phyloP scores from a whole-genome alignment of 2,113 vertebrate genomes.

The Hydrolagus affinis region DNA sequence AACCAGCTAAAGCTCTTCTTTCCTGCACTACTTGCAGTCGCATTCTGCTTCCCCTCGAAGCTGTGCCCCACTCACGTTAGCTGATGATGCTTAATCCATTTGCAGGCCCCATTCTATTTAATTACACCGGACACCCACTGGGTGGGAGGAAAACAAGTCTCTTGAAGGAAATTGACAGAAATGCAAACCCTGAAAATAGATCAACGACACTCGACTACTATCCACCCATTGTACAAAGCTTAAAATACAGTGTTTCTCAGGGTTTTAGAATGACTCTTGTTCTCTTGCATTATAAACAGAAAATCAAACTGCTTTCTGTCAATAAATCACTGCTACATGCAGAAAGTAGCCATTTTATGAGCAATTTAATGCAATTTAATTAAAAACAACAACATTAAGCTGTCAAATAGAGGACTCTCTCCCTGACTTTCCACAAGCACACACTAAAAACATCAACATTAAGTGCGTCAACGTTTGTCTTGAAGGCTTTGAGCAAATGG shows the following conservation, averaged over 20 bases:
- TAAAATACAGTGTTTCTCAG: constrained; percentile 3
- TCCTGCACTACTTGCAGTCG: constrained; percentile 21
- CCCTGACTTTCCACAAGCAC: background rate
- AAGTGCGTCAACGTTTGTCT: too few species aligned
- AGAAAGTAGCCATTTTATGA: constrained; percentile 1
- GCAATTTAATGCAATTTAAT: constrained; percentile 3
- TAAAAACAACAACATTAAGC: background rate
- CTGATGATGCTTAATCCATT: constrained; percentile 5
- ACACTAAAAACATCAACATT: constrained; percentile 1
- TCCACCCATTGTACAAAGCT: background rate
- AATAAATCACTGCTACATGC: background rate
- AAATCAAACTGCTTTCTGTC: background rate
- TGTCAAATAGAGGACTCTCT: background rate
- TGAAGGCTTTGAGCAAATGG: too few species aligned
- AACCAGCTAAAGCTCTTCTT: constrained; percentile 23
- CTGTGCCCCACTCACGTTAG: background rate
- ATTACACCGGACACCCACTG: constrained; percentile 25
- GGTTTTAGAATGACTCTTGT: too few species aligned
- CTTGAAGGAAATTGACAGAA: constrained; percentile 21
- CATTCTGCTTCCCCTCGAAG: background rate
- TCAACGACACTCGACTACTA: constrained; percentile 1
- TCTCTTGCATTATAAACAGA: background rate
- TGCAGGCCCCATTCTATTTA: constrained; percentile 25
- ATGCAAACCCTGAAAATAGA: constrained; percentile 16
- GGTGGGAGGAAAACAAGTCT: constrained; percentile 29